Evolutionary conservation across 2,113 vertebrate genomes (phyloP), one percentile per base, ranked within the genome.

Genomic region (Himantopus leucocephalus): DNA sequence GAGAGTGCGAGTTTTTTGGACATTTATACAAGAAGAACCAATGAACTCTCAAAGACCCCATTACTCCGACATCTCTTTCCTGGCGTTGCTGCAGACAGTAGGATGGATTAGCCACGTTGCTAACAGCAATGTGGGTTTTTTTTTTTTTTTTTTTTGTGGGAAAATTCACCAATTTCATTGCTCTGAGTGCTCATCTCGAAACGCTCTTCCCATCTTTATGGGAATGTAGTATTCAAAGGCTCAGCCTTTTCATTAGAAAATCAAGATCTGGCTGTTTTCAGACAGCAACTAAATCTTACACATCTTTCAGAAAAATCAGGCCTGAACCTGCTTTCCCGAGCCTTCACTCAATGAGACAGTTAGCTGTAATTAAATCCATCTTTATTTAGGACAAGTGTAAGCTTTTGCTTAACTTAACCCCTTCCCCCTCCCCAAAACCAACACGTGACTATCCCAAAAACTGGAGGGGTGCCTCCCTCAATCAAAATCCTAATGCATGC

Each of bases 71-170:
- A 73, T 7, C 53, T 48, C 88, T 37, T 23, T 66, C 74, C 72
- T 14, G 47, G 19, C 0, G 0, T 10, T 34, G 55, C 78, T 53
- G 5, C n/a, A 27, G 71, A 34, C 35, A 48, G 80, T 15, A n/a
- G 58, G 58, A 30, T 79, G 78, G 70, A 73, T 82, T 82, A 81
- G 10, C 52, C 9, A n/a, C 27, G 43, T 3, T 71, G 43, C 37
- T 73, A 64, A 15, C 35, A 23, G 52, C 58, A 59, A 5, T 13
- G 32, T 13, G 32, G 14, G n/a, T 39, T 39, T 39, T 4, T 41
- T 41, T 12, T 41, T 41, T 41, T 41, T 41, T 41, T 41, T 68
- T 72, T 78, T 62, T 16, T 16, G 68, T 29, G 35, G 39, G 37
- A 68, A 91, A 92, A 41, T 41, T 58, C 74, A 55, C 37, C 64